These are phyloP conservation scores for Emydocephalus ijimae DNA, from an alignment of 2,113 vertebrate genomes.

Conservation along the genomic window DNA sequence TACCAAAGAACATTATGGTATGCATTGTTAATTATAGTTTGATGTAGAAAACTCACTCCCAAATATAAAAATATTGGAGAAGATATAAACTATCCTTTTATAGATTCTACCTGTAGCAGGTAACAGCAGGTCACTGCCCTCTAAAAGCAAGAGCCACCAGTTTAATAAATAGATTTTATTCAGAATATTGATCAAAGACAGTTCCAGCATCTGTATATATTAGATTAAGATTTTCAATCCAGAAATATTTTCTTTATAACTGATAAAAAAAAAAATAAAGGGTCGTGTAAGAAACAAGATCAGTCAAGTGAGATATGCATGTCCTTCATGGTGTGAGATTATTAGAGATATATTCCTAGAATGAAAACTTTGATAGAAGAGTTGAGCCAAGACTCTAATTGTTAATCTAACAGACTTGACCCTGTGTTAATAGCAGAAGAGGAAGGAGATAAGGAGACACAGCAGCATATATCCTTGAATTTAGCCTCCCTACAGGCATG, in stretches of 20 bases:
- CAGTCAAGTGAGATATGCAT: not conserved
- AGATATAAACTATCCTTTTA: not conserved
- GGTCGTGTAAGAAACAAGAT: not conserved
- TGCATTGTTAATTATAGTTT: not conserved
- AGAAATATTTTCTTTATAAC: not conserved
- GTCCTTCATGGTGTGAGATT: not conserved
- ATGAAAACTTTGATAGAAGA: not conserved
- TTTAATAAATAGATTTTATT: not conserved
- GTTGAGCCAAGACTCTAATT: not conserved
- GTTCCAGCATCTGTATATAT: not conserved
- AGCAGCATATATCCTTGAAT: not conserved
- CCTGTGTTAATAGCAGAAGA: not conserved
- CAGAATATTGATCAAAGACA: not conserved
- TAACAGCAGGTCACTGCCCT: not conserved
- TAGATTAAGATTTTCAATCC: not conserved
- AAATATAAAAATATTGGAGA: not conserved
- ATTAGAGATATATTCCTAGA: not conserved
- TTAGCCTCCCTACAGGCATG: not conserved
- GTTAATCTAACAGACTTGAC: not conserved
- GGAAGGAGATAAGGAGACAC: not conserved
- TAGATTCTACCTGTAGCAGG: not conserved
- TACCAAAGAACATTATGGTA: not conserved
- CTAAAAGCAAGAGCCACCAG: not conserved
- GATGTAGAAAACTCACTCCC: not conserved
- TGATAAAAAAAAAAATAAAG: not conserved